A percentile compares a stretch with the other conserved stretches of the same genome.
These are phyloP conservation scores for Leptinotarsa rubiginosa DNA, from an alignment of 2,888 invertebrate species.

Conservation along the genomic window DNA sequence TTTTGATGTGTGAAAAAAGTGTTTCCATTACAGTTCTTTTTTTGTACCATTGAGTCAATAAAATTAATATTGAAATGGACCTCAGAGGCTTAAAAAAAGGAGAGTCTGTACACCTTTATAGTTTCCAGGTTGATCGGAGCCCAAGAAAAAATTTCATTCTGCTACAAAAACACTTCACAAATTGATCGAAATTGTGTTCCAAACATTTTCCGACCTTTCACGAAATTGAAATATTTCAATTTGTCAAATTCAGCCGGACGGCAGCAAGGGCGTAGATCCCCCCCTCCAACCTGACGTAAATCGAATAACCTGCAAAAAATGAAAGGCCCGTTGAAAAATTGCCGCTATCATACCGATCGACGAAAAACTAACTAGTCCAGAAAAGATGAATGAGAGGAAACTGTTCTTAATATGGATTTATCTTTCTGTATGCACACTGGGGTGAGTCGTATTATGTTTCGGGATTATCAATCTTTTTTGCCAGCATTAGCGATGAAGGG, in stretches of 20 bases:
- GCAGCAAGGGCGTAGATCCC: constrained; percentile 28
- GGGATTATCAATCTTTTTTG: constrained; percentile 38
- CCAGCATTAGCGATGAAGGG: constrained; percentile 37
- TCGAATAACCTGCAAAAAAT: constrained; percentile 47
- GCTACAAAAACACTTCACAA: neutral
- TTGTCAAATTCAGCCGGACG: constrained; percentile 49
- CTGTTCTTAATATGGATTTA: constrained; percentile 41
- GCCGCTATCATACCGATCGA: constrained; percentile 35
- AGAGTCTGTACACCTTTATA: no score
- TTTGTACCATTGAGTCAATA: no score
- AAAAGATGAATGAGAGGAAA: constrained; percentile 40
- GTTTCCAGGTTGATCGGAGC: no score
- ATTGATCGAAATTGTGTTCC: constrained; percentile 8
- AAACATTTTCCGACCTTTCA: constrained; percentile 12
- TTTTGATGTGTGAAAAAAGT: no score
- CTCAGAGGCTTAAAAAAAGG: no score
- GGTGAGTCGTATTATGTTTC: constrained; percentile 39
- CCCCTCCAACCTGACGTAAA: constrained; percentile 37
- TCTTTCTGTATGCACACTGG: constrained; percentile 37
- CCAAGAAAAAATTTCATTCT: no score
- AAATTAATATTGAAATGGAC: no score
- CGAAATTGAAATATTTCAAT: constrained; percentile 30
- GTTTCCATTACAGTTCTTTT: no score
- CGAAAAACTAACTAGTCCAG: constrained; percentile 42
- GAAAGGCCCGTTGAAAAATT: constrained; percentile 40